Evolutionary conservation across 1,140 invertebrate species (phyloP).

Genomic region (Lepidotrigona ventralis): DNA sequence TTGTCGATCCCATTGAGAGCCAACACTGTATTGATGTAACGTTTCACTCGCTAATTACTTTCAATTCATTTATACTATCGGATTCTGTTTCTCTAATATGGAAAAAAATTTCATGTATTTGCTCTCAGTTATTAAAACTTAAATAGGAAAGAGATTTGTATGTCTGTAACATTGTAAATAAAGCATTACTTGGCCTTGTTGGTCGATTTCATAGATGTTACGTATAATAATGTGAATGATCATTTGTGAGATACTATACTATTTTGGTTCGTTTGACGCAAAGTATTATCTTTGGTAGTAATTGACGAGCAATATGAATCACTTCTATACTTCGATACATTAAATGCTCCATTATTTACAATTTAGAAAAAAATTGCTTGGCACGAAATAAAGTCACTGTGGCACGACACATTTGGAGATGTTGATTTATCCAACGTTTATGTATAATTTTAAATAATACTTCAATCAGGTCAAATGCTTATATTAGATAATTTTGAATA

Average conservation of each 20-base stretch:
- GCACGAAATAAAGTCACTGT: no score
- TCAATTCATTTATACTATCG: no score
- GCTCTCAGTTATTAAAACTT: no score
- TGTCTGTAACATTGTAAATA: no score
- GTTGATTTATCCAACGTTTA: not conserved
- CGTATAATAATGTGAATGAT: not conserved
- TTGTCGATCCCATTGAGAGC: no score
- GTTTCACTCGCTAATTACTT: no score
- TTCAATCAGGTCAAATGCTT: not conserved
- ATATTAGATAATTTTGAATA: not conserved
- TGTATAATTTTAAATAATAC: not conserved
- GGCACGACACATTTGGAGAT: no score
- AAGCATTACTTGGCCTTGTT: no score
- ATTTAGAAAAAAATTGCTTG: not conserved
- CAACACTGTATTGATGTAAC: no score
- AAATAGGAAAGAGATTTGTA: no score
- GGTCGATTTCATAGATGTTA: not conserved
- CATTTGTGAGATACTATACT: not conserved
- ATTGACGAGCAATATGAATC: not conserved
- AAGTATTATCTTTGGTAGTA: not conserved
- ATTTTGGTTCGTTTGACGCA: not conserved
- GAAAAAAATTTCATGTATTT: no score
- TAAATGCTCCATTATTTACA: not conserved
- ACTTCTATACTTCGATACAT: not conserved
- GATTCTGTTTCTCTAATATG: no score